Conservation (phyloP, 2,113 vertebrate genomes). For the Phycodurus eques region DNA sequence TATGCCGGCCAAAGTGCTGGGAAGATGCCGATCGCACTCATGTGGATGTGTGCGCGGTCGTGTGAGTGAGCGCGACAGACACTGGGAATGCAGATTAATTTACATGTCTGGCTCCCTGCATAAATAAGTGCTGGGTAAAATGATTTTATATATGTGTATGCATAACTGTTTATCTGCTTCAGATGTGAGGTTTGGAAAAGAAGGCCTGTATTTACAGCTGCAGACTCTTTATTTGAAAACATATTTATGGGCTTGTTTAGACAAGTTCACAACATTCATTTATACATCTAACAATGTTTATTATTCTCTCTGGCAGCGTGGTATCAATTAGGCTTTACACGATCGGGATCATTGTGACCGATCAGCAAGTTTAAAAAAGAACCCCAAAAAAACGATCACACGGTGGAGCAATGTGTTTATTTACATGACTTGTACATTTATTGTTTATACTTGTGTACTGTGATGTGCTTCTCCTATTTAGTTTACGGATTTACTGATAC, state of each 20-base stretch:
- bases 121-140: conserved; percentile 28
- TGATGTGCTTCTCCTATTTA: neutral
- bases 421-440: no score
- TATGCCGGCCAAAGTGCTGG: conserved; percentile 40
- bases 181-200: neutral
- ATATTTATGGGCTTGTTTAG: neutral
- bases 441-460: no score
- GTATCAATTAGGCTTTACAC: no score
- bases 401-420: no score
- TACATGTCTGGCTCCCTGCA: conserved; percentile 6
- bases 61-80: conserved; percentile 30
- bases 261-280: neutral
- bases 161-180: neutral
- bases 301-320: neutral
- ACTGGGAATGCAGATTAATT: conserved; percentile 52
- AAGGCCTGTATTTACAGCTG: neutral
- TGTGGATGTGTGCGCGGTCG: neutral
- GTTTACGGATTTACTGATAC: neutral
- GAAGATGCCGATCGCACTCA: conserved; percentile 46
- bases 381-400: no score
- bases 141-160: conserved; percentile 1
- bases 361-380: no score
- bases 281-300: neutral
- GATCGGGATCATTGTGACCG: no score
- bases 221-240: neutral